Evolutionary conservation across 30 jellyfish, hydroid and myxozoan species (phyloP), one percentile per base, ranked within the genome.

Genomic region (Mastigias papua): DNA sequence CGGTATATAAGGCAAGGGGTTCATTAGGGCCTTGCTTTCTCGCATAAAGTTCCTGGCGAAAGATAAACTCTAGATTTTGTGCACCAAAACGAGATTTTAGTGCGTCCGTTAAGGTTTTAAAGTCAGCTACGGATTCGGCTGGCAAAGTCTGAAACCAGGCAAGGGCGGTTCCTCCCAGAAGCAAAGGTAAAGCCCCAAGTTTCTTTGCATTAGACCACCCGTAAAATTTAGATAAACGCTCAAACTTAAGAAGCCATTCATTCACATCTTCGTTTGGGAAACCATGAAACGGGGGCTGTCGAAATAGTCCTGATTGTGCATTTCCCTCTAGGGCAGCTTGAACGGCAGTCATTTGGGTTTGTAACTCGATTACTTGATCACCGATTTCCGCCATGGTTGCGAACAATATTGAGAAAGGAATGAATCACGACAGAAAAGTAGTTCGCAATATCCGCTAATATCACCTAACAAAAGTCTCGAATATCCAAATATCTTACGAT

Each of bases 121-220:
- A 71, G 48, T 31, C 29, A 22, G 23, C 33, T 11, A 31, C 65
- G 35, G 82, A 22, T 71, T 71, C 82, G 29, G 27, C 65, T 13
- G 78, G 77, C 78, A 77, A 50, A 17, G 88, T 77, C 0, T 77
- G 78, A 60, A 22, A 77, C 88, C 88, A 77, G 32, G 67, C 65
- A 15, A 29, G 64, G 22, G 89, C 79, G 17, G 79, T 58, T 19
- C 89, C 89, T 5, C 34, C 76, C 32, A 78, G 46, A 30, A 78
- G 20, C 25, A 78, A 34, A 23, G 79, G 42, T 17, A 78, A 11
- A 27, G 89, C 79, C 30, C 66, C 79, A 33, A 57, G 89, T 63
- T 78, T 78, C 65, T 78, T 78, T 61, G 89, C 79, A 25, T 34
- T 30, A 20, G 22, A 0, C 89, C 89, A 78, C 57, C 37, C 35